These are phyloP conservation scores for Astropecten irregularis DNA, from an alignment of 53 echinoderm and acorn worm genomes.

Conservation along the genomic window DNA sequence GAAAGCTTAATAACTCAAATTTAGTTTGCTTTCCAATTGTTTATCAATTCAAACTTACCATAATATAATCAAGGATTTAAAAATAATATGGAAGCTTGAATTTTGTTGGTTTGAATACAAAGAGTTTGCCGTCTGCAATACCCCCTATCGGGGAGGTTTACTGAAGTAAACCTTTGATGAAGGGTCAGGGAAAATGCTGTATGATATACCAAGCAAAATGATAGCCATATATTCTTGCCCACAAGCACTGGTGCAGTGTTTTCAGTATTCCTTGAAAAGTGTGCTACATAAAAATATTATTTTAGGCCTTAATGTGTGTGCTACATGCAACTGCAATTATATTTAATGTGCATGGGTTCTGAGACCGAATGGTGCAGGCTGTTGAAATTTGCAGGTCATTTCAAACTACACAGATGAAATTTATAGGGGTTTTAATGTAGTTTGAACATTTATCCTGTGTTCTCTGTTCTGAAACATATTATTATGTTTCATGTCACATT, in stretches of 20 bases:
- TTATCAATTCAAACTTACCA: too few species aligned
- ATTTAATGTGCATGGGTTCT: too few species aligned
- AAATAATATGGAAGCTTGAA: neutral
- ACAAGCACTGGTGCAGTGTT: neutral
- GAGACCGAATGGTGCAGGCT: too few species aligned
- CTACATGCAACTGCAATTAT: neutral
- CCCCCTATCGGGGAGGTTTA: constrained; percentile 37
- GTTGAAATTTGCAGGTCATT: too few species aligned
- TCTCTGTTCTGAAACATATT: too few species aligned
- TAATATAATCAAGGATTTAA: too few species aligned
- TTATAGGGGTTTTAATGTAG: too few species aligned
- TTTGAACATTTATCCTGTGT: too few species aligned
- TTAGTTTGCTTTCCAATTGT: too few species aligned
- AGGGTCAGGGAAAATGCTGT: constrained; percentile 39
- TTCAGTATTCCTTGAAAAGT: constrained; percentile 15
- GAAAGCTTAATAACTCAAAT: too few species aligned
- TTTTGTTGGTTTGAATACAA: constrained; percentile 29
- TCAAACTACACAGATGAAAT: too few species aligned
- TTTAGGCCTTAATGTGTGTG: neutral
- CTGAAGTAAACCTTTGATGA: constrained; percentile 34
- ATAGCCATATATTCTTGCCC: constrained; percentile 41
- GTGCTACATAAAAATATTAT: constrained; percentile 21
- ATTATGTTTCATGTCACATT: too few species aligned
- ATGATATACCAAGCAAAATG: constrained; percentile 21
- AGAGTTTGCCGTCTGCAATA: constrained; percentile 45